Evolutionary conservation across 1,140 invertebrate species (phyloP).

Genomic region (Nasonia giraulti): DNA sequence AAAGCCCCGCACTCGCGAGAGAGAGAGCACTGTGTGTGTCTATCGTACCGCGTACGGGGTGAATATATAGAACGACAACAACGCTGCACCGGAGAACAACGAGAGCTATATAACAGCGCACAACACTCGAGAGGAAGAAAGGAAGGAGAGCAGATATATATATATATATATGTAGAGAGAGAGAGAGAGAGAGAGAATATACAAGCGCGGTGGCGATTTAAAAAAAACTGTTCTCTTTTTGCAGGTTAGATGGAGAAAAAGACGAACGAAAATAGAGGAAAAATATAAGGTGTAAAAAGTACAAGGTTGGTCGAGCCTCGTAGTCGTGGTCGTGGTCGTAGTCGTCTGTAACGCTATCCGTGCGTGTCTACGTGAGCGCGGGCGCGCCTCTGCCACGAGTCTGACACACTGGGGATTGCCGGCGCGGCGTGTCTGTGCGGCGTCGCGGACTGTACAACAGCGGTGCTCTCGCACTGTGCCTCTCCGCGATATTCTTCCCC

Average conservation of each 20-base stretch:
- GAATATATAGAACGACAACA: neutral
- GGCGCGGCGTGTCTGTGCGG: constrained; percentile 43
- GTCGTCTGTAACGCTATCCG: neutral
- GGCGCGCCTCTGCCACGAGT: constrained; percentile 67
- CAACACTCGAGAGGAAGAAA: constrained; percentile 30
- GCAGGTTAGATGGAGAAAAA: neutral
- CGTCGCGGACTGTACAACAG: neutral
- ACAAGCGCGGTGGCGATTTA: constrained; percentile 26
- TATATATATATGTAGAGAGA: too few species aligned
- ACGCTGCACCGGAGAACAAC: neutral
- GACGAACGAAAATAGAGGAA: neutral
- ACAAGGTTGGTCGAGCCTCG: constrained; percentile 2
- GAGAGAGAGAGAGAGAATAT: constrained; percentile 4
- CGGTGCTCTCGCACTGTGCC: constrained; percentile 55
- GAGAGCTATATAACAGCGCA: neutral
- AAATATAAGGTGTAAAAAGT: neutral
- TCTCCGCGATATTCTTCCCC: constrained; percentile 32
- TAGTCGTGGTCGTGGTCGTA: neutral
- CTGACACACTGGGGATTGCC: constrained; percentile 68
- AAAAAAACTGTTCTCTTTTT: constrained; percentile 57
- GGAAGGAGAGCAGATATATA: constrained; percentile 13
- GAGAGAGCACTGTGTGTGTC: neutral
- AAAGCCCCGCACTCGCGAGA: neutral
- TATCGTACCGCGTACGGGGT: too few species aligned
- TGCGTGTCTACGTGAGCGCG: constrained; percentile 1